Conservation (phyloP, 2,797 vertebrate genomes). For the Hemibagrus guttatus region DNA sequence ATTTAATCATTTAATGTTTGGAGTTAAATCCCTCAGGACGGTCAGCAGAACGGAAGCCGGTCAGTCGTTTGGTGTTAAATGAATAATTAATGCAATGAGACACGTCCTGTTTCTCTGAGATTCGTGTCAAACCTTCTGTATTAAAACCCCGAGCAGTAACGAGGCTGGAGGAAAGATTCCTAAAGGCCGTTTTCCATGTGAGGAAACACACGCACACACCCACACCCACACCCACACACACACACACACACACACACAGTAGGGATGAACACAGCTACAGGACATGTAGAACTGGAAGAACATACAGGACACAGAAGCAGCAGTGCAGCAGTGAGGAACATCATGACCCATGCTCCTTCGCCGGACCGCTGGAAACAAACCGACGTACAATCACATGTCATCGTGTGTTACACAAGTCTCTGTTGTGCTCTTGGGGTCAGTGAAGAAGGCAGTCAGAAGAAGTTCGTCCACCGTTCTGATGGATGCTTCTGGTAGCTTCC, state of each 20-base stretch:
- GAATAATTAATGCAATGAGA: neutral
- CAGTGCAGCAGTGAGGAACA: constrained; percentile 23
- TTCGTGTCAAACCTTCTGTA: neutral
- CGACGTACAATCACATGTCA: constrained; percentile 73
- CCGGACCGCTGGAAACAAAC: constrained; percentile 31
- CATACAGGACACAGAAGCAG: constrained; percentile 35
- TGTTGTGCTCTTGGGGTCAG: constrained; percentile 44
- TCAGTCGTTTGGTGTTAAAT: neutral
- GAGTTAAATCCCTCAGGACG: neutral
- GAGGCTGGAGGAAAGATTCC: neutral
- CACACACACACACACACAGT: neutral
- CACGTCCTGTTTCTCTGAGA: neutral
- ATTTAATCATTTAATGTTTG: neutral
- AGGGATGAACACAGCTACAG: constrained; percentile 31
- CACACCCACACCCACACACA: neutral
- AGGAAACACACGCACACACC: neutral
- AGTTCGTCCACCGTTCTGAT: constrained; percentile 22
- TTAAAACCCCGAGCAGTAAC: neutral
- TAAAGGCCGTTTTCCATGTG: neutral
- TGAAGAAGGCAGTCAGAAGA: constrained; percentile 39
- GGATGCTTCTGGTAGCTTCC: constrained; percentile 41
- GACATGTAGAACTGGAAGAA: constrained; percentile 28
- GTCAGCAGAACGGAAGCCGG: neutral
- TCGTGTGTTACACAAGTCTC: constrained; percentile 52
- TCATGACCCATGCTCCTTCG: constrained; percentile 37